Percentiles rank a stretch among this genome's conserved stretches.
phyloP scores from a whole-genome alignment of 2,888 invertebrate genomes.

The Blera fallax region DNA sequence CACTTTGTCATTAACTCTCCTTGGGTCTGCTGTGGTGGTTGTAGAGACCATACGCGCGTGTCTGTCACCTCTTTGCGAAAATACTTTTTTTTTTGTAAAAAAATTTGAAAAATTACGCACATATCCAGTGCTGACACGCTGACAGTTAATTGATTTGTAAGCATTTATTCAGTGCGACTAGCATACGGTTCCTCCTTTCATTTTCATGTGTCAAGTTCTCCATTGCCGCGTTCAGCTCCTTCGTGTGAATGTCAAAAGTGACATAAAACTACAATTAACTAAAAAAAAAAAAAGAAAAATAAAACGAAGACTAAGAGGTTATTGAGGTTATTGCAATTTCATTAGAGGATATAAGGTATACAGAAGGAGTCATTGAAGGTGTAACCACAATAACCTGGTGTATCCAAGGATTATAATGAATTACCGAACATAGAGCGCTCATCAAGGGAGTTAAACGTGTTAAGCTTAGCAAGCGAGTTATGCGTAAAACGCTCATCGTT shows the following conservation, averaged over 20 bases:
- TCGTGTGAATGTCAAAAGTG: conserved; percentile 15
- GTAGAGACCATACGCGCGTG: background rate
- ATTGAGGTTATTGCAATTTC: background rate
- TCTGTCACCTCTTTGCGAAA: conserved; percentile 25
- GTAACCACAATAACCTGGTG: background rate
- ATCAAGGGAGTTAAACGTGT: too few relatives aligned
- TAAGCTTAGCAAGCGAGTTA: too few relatives aligned
- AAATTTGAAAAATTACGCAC: conserved; percentile 14
- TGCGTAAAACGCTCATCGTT: too few relatives aligned
- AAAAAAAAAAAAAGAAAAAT: background rate
- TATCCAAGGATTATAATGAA: conserved; percentile 37
- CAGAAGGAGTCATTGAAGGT: background rate
- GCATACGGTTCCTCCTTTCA: background rate
- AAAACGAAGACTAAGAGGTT: conserved; percentile 16
- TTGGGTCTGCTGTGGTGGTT: conserved; percentile 14
- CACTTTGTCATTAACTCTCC: conserved; percentile 54
- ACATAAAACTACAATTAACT: conserved; percentile 2
- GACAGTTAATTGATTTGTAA: conserved; percentile 66
- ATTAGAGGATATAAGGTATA: background rate
- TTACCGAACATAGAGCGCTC: background rate
- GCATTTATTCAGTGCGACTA: conserved; percentile 31
- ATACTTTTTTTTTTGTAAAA: background rate
- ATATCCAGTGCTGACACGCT: conserved; percentile 8
- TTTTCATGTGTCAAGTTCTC: conserved; percentile 24
- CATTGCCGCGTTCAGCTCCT: background rate